These are phyloP conservation scores for Dendrocopos noguchii DNA, from an alignment of 2,113 vertebrate genomes.

Conservation along the genomic window DNA sequence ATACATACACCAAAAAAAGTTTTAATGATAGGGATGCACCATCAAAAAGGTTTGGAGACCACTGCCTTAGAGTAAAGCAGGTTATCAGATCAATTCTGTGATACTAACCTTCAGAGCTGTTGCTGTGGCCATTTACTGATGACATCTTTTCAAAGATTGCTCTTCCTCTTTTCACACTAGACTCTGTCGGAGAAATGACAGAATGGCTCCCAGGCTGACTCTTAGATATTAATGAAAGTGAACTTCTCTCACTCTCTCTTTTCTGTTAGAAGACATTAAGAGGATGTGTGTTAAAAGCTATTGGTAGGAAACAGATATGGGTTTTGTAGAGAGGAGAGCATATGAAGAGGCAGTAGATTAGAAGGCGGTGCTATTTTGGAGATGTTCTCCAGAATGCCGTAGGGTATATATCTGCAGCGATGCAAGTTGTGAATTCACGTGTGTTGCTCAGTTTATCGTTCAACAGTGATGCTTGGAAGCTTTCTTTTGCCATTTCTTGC, in stretches of 20 bases:
- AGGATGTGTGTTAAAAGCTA: conserved; percentile 62
- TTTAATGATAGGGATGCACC: neutral
- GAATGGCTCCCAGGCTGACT: conserved; percentile 60
- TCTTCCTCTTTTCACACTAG: conserved; percentile 69
- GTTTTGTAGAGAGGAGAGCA: neutral
- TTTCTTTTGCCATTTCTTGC: conserved; percentile 47
- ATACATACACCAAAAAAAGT: neutral
- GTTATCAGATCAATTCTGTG: conserved; percentile 3
- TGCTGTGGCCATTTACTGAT: conserved; percentile 60
- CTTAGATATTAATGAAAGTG: conserved; percentile 61
- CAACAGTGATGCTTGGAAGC: neutral
- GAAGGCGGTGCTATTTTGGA: neutral
- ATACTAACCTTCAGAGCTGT: conserved; percentile 73
- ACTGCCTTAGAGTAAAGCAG: neutral
- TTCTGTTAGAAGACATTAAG: conserved; percentile 78
- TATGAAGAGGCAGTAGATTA: neutral
- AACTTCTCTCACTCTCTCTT: conserved; percentile 72
- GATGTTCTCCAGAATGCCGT: conserved; percentile 31
- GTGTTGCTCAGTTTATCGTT: conserved; percentile 16
- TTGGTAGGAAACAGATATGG: conserved; percentile 49
- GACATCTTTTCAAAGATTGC: conserved; percentile 76
- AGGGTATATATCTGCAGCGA: conserved; percentile 26
- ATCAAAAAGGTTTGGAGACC: neutral
- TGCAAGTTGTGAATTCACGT: neutral
- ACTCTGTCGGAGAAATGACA: conserved; percentile 42